Base-by-base conservation (phyloP, 2,113 vertebrate species). In the Scopus umbretta region DNA sequence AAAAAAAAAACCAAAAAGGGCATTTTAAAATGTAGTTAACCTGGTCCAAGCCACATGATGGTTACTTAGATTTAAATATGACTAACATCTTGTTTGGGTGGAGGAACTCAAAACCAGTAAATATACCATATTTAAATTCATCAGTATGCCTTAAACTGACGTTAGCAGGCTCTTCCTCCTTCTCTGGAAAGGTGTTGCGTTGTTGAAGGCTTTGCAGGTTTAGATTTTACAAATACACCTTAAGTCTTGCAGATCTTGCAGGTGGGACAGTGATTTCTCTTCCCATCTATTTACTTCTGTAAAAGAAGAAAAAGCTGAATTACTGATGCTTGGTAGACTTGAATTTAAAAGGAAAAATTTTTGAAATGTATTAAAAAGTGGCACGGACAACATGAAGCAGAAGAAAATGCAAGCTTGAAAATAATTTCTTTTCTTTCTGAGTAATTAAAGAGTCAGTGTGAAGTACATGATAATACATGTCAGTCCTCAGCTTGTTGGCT, bases 371-470 rank as follows among this genome's bases (percentile, higher is more conserved):
- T 88, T 90, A 84, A 56, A 93, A 92, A 91, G 26, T 21, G 43
- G 49, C 47, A 53, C 86, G 76, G 86, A 78, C 72, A 84, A 67
- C 86, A 42, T 65, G 88, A 96, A 93, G 88, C 59, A 81, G 76
- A 74, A 74, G 61, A 26, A 88, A 66, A 71, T 3, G 9, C 16
- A n/a, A 74, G 88, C 72, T 78, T 75, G 61, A 68, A 84, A 95
- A 72, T 38, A n/a, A 81, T 61, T 66, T 78, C 63, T 68, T 94
- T 95, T 50, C 36, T 93, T 47, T 84, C 55, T 94, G 83, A 93
- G 92, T 96, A 93, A 92, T 92, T 81, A 84, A 94, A 40, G 40
- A 96, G 74, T 63, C 65, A 30, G 36, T 67, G 75, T 74, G 88
- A 92, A 81, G 58, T 81, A 34, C 4, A 13, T 52, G 88, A 49